A percentile compares a stretch with the other conserved stretches of the same genome.
Evolutionary conservation across 2,113 vertebrate genomes (phyloP).

Genomic region (Anarhynchus alexandrinus): DNA sequence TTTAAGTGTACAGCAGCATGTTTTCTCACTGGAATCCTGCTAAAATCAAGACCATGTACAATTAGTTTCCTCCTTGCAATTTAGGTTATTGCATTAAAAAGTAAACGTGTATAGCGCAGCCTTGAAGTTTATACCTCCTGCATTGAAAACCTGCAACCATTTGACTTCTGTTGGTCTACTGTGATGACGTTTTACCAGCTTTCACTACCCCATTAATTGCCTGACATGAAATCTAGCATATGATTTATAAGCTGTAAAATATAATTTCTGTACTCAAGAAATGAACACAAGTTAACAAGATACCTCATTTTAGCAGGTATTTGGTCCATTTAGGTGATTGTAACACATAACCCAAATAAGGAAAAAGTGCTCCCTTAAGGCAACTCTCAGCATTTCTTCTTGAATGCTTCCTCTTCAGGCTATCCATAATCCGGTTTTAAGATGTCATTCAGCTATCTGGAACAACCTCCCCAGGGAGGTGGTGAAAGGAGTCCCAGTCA

Average conservation of each 20-base stretch:
- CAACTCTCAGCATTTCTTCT: not conserved
- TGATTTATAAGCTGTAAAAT: not conserved
- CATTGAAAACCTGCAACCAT: not conserved
- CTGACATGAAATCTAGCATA: not conserved
- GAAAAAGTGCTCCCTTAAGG: not conserved
- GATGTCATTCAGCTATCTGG: not conserved
- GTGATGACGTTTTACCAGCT: not conserved
- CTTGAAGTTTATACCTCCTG: not conserved
- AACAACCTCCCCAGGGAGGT: not conserved
- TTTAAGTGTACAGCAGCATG: not conserved
- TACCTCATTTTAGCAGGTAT: not conserved
- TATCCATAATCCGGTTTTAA: not conserved
- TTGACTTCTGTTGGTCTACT: not conserved
- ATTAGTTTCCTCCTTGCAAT: not conserved
- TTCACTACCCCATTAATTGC: not conserved
- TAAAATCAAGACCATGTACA: not conserved
- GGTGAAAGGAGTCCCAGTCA: not conserved
- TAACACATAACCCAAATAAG: not conserved
- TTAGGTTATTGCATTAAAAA: not conserved
- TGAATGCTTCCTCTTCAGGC: not conserved
- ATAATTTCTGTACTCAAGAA: not conserved
- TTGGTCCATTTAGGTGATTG: not conserved
- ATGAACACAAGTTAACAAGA: not conserved
- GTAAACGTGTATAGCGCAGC: not conserved
- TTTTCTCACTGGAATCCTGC: conserved; percentile 27